These are phyloP conservation scores for Hapalemur alaotrensis DNA, from an alignment of 2,797 vertebrate genomes.

Conservation along the genomic window DNA sequence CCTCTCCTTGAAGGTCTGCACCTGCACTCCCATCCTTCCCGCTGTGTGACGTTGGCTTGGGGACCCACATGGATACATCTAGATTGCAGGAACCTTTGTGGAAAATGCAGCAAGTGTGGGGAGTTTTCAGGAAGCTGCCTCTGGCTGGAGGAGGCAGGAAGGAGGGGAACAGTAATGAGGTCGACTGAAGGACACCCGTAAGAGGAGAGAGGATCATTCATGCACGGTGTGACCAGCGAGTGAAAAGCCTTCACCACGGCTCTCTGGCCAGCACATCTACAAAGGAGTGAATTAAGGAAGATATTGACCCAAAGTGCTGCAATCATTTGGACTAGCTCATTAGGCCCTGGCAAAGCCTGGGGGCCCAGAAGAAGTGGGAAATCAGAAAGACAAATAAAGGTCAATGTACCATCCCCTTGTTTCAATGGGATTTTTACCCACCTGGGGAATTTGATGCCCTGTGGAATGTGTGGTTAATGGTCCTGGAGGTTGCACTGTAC, in stretches of 20 bases:
- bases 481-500: neutral
- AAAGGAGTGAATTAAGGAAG: neutral
- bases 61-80: neutral
- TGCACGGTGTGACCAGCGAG: neutral
- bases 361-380: neutral
- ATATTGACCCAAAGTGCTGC: neutral
- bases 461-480: neutral
- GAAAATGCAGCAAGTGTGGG: neutral
- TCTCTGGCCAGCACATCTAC: neutral
- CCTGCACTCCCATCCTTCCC: neutral
- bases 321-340: neutral
- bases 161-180: neutral
- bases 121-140: neutral
- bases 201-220: neutral
- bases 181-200: neutral
- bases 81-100: neutral
- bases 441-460: neutral
- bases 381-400: conserved; percentile 30
- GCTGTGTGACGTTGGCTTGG: neutral
- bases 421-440: neutral
- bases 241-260: neutral
- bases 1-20: neutral
- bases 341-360: neutral
- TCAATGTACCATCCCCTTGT: neutral
- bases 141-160: neutral